Percentiles rank a stretch among this genome's conserved stretches.
Conservation (phyloP, 2,888 invertebrate genomes). For the Sympetrum striolatum region DNA sequence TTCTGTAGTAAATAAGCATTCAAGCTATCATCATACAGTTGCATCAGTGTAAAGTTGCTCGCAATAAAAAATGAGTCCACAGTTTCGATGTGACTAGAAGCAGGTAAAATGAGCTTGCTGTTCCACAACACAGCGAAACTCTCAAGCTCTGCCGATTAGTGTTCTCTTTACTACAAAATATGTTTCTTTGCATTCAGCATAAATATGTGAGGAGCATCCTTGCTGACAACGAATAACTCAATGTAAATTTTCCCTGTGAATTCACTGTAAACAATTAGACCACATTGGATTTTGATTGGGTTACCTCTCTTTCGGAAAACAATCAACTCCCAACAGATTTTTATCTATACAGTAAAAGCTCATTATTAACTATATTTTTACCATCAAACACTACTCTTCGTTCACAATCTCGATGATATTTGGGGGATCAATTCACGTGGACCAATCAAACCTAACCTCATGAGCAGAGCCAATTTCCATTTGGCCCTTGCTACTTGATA, state of each 20-base stretch:
- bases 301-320: neutral
- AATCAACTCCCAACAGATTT: conserved; percentile 23
- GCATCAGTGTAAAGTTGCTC: conserved; percentile 40
- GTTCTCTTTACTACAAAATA: conserved; percentile 42
- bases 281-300: conserved; percentile 31
- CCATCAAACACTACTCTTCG: conserved; percentile 28
- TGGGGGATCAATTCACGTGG: conserved; percentile 21
- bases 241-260: neutral
- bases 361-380: conserved; percentile 29
- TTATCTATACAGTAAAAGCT: conserved; percentile 32
- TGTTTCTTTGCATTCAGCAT: conserved; percentile 32
- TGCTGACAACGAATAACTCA: conserved; percentile 19
- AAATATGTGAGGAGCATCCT: conserved; percentile 41
- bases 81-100: conserved; percentile 43
- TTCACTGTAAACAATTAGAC: conserved; percentile 32
- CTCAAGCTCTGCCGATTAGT: conserved; percentile 33
- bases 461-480: conserved; percentile 4
- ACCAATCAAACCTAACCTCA: conserved; percentile 8
- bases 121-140: conserved; percentile 25
- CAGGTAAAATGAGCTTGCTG: conserved; percentile 28
- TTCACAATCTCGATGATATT: conserved; percentile 25
- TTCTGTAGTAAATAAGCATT: conserved; percentile 40
- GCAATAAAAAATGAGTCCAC: conserved; percentile 42
- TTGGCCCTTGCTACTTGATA: conserved; percentile 5
- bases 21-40: conserved; percentile 38